These are phyloP conservation scores for Sorex fumeus DNA, from an alignment of 2,113 vertebrate genomes.

Conservation along the genomic window DNA sequence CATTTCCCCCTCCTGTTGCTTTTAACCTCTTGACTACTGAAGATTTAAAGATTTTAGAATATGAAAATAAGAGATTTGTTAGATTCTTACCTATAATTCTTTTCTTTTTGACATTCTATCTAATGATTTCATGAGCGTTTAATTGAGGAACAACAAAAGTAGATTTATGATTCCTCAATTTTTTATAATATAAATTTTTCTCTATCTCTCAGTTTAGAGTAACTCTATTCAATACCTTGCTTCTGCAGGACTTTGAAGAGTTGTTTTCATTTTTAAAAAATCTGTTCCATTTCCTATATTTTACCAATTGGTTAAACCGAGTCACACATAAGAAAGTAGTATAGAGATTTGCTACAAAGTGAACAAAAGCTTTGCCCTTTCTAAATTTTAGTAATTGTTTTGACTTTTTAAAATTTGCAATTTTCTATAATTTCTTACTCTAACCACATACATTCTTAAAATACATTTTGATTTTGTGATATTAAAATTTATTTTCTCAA, in stretches of 20 bases:
- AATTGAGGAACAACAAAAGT: background rate
- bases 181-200: background rate
- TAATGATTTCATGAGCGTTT: background rate
- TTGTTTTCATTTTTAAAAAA: background rate
- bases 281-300: background rate
- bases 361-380: background rate
- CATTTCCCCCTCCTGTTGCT: background rate
- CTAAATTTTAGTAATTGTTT: background rate
- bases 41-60: background rate
- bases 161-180: background rate
- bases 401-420: constrained; percentile 23
- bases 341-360: no score
- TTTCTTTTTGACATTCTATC: background rate
- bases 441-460: background rate
- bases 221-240: background rate
- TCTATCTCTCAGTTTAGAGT: background rate
- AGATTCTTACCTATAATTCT: background rate
- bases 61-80: constrained; percentile 27
- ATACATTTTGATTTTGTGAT: background rate
- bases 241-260: background rate
- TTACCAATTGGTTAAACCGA: background rate
- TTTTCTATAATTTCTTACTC: background rate
- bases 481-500: constrained; percentile 41
- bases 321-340: background rate
- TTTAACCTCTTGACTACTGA: background rate